Evolutionary conservation across 2,113 vertebrate genomes (phyloP).

Genomic region (Buteo buteo): DNA sequence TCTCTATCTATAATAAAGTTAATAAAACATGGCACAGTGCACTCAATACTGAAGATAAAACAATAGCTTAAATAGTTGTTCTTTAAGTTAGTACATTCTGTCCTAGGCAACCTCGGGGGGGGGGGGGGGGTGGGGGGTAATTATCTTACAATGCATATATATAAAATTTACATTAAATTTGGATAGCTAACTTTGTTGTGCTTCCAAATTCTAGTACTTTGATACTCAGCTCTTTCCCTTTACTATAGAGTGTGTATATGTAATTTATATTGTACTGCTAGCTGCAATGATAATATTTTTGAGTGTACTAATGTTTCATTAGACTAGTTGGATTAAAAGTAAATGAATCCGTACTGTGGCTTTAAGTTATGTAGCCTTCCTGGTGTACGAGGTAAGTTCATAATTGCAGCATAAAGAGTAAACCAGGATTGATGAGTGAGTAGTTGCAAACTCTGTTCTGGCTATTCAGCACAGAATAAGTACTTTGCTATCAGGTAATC

Average conservation of each 20-base stretch:
- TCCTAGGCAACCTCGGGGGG: not conserved
- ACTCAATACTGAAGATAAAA: not conserved
- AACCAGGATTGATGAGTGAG: not conserved
- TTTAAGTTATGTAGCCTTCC: not conserved
- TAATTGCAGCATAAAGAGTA: not conserved
- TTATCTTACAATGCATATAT: no score
- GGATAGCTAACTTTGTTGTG: not conserved
- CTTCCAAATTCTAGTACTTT: not conserved
- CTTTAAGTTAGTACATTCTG: not conserved
- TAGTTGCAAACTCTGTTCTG: not conserved
- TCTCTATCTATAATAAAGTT: not conserved
- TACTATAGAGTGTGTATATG: not conserved
- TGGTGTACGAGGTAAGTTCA: not conserved
- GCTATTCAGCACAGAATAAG: not conserved
- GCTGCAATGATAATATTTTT: not conserved
- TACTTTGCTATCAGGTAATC: not conserved
- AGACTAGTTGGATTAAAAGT: not conserved
- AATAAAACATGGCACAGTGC: not conserved
- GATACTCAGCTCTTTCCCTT: not conserved
- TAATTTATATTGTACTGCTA: not conserved
- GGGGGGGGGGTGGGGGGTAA: no score
- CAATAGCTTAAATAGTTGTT: not conserved
- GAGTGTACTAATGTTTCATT: not conserved
- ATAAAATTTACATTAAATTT: not conserved
- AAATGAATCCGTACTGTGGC: not conserved